Conservation (phyloP, 1,140 invertebrate species). For the Leptinotarsa defecta region DNA sequence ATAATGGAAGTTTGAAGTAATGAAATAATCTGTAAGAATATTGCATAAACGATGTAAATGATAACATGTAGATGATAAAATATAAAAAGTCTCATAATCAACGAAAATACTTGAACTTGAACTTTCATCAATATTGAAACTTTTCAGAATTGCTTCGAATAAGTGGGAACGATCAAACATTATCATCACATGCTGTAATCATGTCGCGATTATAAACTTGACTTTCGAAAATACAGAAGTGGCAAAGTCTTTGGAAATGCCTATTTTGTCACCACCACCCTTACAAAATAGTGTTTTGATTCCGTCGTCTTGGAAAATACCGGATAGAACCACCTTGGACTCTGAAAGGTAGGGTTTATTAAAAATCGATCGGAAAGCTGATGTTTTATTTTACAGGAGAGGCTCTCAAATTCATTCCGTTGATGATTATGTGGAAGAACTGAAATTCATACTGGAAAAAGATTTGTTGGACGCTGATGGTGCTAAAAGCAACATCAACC, state of each 20-base stretch:
- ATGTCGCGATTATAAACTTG: slow-evolving; percentile 48
- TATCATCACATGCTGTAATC: slow-evolving; percentile 57
- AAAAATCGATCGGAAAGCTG: background rate
- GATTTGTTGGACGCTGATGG: slow-evolving; percentile 35
- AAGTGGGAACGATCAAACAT: slow-evolving; percentile 53
- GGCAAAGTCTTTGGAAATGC: slow-evolving; percentile 34
- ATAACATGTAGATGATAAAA: too few relatives aligned
- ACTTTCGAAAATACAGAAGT: slow-evolving; percentile 40
- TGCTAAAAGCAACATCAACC: slow-evolving; percentile 46
- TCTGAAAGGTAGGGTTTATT: background rate
- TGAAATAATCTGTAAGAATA: too few relatives aligned
- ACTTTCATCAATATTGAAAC: too few relatives aligned
- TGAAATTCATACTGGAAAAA: slow-evolving; percentile 44
- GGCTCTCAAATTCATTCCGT: background rate
- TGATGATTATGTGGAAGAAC: slow-evolving; percentile 12
- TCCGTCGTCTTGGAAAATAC: slow-evolving; percentile 39
- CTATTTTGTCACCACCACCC: slow-evolving; percentile 51
- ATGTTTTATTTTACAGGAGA: background rate
- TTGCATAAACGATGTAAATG: too few relatives aligned
- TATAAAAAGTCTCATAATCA: too few relatives aligned
- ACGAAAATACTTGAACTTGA: too few relatives aligned
- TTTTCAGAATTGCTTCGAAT: slow-evolving; percentile 23
- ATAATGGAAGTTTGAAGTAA: too few relatives aligned
- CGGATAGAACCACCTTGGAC: background rate
- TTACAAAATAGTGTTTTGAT: slow-evolving; percentile 54